These are phyloP conservation scores for Crocallis elinguaria DNA, from an alignment of 2,888 invertebrate species.

Conservation along the genomic window DNA sequence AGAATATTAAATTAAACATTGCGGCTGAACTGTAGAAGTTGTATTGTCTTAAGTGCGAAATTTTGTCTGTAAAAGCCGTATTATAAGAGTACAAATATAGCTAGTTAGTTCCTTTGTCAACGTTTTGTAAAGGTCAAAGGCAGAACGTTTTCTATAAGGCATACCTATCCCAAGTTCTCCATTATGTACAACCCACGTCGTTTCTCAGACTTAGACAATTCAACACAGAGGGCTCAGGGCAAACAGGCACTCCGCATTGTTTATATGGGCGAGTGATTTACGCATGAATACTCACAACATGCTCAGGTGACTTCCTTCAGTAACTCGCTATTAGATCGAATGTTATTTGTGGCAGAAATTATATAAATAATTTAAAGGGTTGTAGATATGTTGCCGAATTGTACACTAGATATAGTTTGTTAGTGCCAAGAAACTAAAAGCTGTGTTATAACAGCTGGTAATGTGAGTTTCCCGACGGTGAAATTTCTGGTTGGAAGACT, in stretches of 20 bases:
- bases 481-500: too few species aligned
- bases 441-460: too few species aligned
- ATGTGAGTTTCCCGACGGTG: too few species aligned
- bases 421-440: too few species aligned
- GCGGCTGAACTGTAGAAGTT: too few species aligned
- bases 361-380: too few species aligned
- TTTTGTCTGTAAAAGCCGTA: not conserved
- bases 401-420: too few species aligned
- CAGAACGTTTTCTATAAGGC: not conserved
- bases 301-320: not conserved
- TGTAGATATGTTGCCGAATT: too few species aligned
- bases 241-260: not conserved
- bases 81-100: not conserved
- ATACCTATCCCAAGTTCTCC: slow-evolving; percentile 1
- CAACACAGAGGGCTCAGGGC: slow-evolving; percentile 25
- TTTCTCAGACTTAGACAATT: slow-evolving; percentile 34
- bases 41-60: too few species aligned
- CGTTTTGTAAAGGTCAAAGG: not conserved
- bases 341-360: too few species aligned
- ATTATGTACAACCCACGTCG: slow-evolving; percentile 11
- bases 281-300: not conserved
- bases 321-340: not conserved
- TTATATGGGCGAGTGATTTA: not conserved
- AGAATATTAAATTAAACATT: too few species aligned
- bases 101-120: not conserved